Conservation (phyloP, 2,797 vertebrate species). For the Percopsis omiscomaycus region DNA sequence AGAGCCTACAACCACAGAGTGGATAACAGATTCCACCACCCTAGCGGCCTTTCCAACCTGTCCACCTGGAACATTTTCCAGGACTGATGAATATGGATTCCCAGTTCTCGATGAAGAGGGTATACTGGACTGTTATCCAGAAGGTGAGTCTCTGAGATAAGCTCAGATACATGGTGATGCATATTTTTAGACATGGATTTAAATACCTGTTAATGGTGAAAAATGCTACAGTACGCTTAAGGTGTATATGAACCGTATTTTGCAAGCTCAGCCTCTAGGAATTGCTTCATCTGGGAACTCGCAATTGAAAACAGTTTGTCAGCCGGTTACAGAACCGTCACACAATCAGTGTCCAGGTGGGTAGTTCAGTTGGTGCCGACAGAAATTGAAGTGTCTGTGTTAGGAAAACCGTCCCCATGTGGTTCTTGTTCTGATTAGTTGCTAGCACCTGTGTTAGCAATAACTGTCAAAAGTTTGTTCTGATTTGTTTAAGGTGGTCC, state of each 20-base stretch:
- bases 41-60: conserved; percentile 78
- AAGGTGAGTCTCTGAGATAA: conserved; percentile 78
- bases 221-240: conserved; percentile 1
- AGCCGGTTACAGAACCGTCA: too few species aligned
- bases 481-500: too few species aligned
- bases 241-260: not conserved
- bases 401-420: too few species aligned
- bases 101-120: conserved; percentile 79
- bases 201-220: conserved; percentile 11
- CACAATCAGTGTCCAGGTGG: too few species aligned
- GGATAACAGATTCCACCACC: conserved; percentile 72
- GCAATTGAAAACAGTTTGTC: too few species aligned
- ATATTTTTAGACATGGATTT: not conserved
- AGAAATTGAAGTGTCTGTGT: too few species aligned
- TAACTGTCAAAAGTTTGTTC: too few species aligned
- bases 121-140: conserved; percentile 86
- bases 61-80: conserved; percentile 85
- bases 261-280: too few species aligned
- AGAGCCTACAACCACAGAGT: conserved; percentile 75
- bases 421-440: too few species aligned
- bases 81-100: conserved; percentile 83
- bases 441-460: too few species aligned
- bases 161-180: not conserved
- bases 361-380: too few species aligned
- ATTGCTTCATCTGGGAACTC: too few species aligned